Base-by-base conservation (phyloP, 64 coral and sea anemone species). In the Montipora foliosa region DNA sequence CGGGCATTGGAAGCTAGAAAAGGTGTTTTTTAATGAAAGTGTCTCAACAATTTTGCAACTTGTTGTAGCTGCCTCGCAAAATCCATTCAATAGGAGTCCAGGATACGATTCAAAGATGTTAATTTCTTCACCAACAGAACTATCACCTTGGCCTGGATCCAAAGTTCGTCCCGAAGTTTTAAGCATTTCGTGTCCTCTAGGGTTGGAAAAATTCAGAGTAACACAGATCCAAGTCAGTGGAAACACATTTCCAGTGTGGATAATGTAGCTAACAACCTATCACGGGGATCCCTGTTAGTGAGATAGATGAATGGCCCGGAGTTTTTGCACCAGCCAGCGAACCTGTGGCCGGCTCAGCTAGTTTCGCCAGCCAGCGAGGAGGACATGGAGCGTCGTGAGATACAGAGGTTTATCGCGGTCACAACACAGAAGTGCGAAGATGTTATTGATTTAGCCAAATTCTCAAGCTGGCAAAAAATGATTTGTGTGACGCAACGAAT, bases 151-250 rank as follows among this genome's bases (percentile, higher is more conserved):
- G 86, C 87, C 20, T 89, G 87, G 92, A 80, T 89, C 24, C 67
- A 76, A 29, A 89, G 92, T 67, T 77, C 52, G 20, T 73, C 87
- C 14, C 22, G 78, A 19, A 64, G 57, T 4, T 94, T 89, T 67
- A 89, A 89, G 79, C 69, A 52, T 1, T 94, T 89, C 76, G 78
- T 89, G 15, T 94, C 92, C 9, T 68, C 37, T 50, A 80, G 87
- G 70, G 87, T 75, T 1, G 87, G 92, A 12, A 51, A 89, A 47
- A 94, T 84, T 52, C 92, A 94, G 14, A 67, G 46, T 44, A 94
- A 89, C 71, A 52, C 77, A 20, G 78, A 94, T 60, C 86, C 92
- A 81, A 84, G 71, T 51, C 84, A 89, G 46, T 89, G 92, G 92
- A 79, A 76, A 25, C 84, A 94, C 59, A 89, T 94, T 22, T 78